Evolutionary conservation across 2,888 invertebrate genomes (phyloP).

Genomic region (Eristalis pertinax): DNA sequence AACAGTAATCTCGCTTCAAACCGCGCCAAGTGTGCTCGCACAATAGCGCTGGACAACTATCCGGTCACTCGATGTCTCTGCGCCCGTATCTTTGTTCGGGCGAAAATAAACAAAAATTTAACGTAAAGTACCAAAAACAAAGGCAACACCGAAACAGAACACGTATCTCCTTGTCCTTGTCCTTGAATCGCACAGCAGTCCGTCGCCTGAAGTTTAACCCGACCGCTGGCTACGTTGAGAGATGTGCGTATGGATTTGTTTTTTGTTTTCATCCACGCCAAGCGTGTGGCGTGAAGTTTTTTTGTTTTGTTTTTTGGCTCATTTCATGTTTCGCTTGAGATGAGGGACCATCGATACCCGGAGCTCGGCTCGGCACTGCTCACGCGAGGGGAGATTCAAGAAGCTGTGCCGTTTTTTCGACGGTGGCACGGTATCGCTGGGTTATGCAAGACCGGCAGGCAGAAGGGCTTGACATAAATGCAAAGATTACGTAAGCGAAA

Average conservation of each 20-base stretch:
- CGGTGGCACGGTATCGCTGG: background rate
- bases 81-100: constrained; percentile 3
- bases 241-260: background rate
- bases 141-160: constrained; percentile 5
- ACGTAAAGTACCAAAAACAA: background rate
- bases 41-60: constrained; percentile 12
- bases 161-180: constrained; percentile 44
- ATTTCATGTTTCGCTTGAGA: constrained; percentile 7
- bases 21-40: constrained; percentile 17
- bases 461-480: constrained; percentile 18
- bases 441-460: constrained; percentile 26
- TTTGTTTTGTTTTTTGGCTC: background rate
- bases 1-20: constrained; percentile 35
- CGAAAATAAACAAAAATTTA: constrained; percentile 23
- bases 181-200: constrained; percentile 42
- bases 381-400: background rate
- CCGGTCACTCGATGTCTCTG: background rate
- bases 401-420: constrained; percentile 8
- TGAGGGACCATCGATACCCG: constrained; percentile 11
- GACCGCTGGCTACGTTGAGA: background rate
- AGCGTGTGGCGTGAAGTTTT: constrained; percentile 18
- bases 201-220: constrained; percentile 25
- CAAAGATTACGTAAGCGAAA: constrained; percentile 35
- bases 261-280: constrained; percentile 12
- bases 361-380: background rate